Conservation (phyloP, 2,888 invertebrate genomes). For the Orthosia gothica region DNA sequence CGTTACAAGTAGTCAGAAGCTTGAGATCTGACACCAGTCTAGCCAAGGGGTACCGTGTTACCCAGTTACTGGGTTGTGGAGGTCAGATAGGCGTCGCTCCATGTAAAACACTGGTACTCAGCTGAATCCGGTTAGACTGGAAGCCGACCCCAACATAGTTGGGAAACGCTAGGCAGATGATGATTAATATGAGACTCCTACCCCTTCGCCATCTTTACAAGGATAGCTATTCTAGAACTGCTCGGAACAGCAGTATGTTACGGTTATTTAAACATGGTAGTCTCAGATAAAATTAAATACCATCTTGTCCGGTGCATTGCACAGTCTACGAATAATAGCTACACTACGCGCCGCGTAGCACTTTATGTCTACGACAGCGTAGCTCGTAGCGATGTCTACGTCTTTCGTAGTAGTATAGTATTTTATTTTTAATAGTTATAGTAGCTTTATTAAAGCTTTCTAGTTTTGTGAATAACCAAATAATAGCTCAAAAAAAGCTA, state of each 20-base stretch:
- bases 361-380: neutral
- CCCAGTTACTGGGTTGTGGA: no score
- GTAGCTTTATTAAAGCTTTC: neutral
- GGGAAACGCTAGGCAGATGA: no score
- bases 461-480: neutral
- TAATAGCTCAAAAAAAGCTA: neutral
- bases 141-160: no score
- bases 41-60: no score
- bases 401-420: neutral
- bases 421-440: neutral
- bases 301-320: no score
- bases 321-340: neutral
- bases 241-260: neutral
- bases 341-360: conserved; percentile 1
- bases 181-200: no score
- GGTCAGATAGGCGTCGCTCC: no score
- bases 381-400: conserved; percentile 9
- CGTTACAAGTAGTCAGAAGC: no score
- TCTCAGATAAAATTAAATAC: neutral
- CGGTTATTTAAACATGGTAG: neutral
- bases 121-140: no score
- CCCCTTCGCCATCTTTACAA: neutral
- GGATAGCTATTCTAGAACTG: neutral
- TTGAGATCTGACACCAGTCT: no score
- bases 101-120: no score